phyloP scores from a whole-genome alignment of 2,888 invertebrate species.

The Lithophane semibrunnea region DNA sequence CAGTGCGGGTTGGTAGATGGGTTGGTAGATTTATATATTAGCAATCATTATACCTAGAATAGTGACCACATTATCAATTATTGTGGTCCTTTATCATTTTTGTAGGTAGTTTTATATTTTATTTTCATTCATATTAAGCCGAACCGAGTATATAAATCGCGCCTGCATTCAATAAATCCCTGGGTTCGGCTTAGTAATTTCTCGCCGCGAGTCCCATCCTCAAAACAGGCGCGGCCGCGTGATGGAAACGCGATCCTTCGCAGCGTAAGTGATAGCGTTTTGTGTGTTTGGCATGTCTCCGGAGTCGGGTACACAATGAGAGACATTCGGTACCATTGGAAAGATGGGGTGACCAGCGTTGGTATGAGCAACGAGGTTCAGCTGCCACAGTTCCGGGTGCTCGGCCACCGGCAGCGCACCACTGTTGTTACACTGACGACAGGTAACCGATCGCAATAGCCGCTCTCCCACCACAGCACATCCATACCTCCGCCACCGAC shows the following conservation, averaged over 20 bases:
- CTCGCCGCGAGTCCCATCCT: conserved; percentile 77
- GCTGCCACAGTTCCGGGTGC: conserved; percentile 98
- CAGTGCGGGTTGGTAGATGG: conserved; percentile 7
- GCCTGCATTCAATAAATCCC: conserved; percentile 37
- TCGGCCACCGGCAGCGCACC: conserved; percentile 98
- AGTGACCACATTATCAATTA: conserved; percentile 10
- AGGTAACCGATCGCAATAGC: conserved; percentile 93
- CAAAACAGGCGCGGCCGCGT: conserved; percentile 77
- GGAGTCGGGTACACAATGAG: conserved; percentile 99
- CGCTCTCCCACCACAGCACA: conserved; percentile 84
- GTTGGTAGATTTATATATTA: conserved; percentile 18
- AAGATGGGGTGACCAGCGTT: conserved; percentile 97
- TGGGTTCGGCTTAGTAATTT: conserved; percentile 75
- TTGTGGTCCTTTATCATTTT: conserved; percentile 35
- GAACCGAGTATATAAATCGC: conserved; percentile 67
- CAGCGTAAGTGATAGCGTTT: conserved; percentile 91
- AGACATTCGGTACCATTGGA: conserved; percentile 99
- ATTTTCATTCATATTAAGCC: conserved; percentile 82
- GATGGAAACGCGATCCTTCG: conserved; percentile 82
- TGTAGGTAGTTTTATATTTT: conserved; percentile 81
- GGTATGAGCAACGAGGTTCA: conserved; percentile 98
- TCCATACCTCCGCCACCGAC: conserved; percentile 86
- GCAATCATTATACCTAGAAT: conserved; percentile 19
- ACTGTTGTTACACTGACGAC: conserved; percentile 98
- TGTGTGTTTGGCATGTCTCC: conserved; percentile 91